phyloP scores from a whole-genome alignment of 2,797 vertebrate genomes.

The Oophaga sylvatica region DNA sequence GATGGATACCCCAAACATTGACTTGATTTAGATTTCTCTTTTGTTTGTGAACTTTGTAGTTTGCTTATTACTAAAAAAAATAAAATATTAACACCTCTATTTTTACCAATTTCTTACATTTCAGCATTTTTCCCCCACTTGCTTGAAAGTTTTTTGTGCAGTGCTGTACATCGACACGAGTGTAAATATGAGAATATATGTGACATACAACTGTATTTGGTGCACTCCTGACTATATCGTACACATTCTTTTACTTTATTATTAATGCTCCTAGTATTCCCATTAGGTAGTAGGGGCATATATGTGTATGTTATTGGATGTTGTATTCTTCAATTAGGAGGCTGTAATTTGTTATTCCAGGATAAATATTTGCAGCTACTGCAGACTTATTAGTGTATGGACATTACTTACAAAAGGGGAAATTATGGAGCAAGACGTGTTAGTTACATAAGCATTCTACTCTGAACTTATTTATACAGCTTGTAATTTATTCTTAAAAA shows the following conservation, averaged over 20 bases:
- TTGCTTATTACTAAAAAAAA: no score
- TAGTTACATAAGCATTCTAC: slow-evolving; percentile 50
- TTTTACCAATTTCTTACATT: no score
- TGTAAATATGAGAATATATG: no score
- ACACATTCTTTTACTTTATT: no score
- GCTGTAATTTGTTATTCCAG: slow-evolving; percentile 44
- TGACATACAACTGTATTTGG: not conserved
- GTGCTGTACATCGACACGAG: no score
- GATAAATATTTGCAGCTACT: slow-evolving; percentile 51
- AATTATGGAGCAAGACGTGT: slow-evolving; percentile 22
- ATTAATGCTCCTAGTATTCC: not conserved
- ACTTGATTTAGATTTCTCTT: no score
- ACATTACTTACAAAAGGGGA: slow-evolving; percentile 24
- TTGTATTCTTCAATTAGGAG: slow-evolving; percentile 34
- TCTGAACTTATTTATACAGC: slow-evolving; percentile 52
- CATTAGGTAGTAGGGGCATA: not conserved
- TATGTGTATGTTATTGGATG: slow-evolving; percentile 33
- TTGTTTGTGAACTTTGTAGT: no score
- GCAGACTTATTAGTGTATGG: slow-evolving; percentile 17
- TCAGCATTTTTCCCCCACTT: no score
- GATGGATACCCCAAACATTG: no score
- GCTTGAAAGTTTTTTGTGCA: no score
- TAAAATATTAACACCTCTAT: no score
- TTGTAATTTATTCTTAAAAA: slow-evolving; percentile 52
- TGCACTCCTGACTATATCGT: not conserved